A percentile compares a stretch with the other conserved stretches of the same genome.
Evolutionary conservation across 2,113 vertebrate species (phyloP).

Genomic region (Ctenodactylus gundi): DNA sequence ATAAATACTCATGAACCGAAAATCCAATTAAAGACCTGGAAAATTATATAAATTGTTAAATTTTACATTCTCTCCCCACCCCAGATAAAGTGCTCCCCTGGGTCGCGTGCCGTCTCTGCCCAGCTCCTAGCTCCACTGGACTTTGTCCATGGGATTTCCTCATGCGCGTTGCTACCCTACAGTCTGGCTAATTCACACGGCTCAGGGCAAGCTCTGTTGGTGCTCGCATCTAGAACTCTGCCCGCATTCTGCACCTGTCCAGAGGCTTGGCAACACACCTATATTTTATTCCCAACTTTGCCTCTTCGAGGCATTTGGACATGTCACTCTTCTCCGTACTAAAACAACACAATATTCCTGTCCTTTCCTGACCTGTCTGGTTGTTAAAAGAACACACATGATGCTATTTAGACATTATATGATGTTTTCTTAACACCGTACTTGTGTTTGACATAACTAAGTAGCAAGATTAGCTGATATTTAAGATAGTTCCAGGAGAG

Average conservation of each 20-base stretch:
- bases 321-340: not conserved
- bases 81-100: too few species aligned
- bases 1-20: not conserved
- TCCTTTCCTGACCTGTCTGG: not conserved
- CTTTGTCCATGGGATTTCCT: not conserved
- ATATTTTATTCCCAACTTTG: not conserved
- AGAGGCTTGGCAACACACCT: not conserved
- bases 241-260: not conserved
- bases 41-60: not conserved
- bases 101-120: not conserved
- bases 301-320: not conserved
- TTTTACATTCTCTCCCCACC: not conserved
- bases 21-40: not conserved
- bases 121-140: fast-evolving
- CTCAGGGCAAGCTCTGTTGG: not conserved
- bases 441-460: not conserved
- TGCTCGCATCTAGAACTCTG: not conserved
- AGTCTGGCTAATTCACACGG: not conserved
- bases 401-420: not conserved
- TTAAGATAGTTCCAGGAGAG: not conserved
- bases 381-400: not conserved
- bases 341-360: not conserved
- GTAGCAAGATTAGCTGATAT: not conserved
- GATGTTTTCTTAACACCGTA: not conserved
- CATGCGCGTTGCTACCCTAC: too few species aligned